A percentile compares a stretch with the other conserved stretches of the same genome.
phyloP scores from a whole-genome alignment of 1,140 invertebrate genomes.

The Bombus waltoni region DNA sequence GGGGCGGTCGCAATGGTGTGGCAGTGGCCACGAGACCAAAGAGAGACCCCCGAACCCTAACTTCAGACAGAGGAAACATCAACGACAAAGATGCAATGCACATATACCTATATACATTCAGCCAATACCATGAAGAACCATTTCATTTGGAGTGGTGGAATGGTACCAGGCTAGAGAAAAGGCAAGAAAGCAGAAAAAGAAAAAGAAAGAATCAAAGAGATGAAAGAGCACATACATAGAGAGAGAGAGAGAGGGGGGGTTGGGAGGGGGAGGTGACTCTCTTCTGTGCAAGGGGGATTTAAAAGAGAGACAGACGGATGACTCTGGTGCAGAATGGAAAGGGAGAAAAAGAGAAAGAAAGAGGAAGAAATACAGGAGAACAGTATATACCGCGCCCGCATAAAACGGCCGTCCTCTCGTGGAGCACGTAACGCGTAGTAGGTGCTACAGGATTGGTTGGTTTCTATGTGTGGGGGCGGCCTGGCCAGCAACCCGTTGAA shows the following conservation, averaged over 20 bases:
- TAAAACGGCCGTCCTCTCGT: slow-evolving; percentile 47
- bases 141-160: neutral
- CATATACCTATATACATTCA: neutral
- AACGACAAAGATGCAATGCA: neutral
- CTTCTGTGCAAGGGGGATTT: neutral
- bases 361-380: slow-evolving; percentile 45
- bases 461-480: slow-evolving; percentile 72
- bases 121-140: neutral
- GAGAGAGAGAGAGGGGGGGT: neutral
- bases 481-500: slow-evolving; percentile 72
- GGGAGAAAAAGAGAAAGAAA: slow-evolving; percentile 46
- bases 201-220: neutral
- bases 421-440: slow-evolving; percentile 23
- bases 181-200: neutral
- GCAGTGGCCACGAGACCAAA: neutral
- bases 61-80: neutral
- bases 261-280: neutral
- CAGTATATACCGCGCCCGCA: slow-evolving; percentile 60
- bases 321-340: neutral
- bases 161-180: neutral
- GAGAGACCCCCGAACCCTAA: neutral
- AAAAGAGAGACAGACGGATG: neutral
- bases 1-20: slow-evolving; percentile 28
- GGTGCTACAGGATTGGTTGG: slow-evolving; percentile 73
- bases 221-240: neutral